Percentiles rank a stretch among this genome's conserved stretches.
phyloP scores from a whole-genome alignment of 2,113 vertebrate genomes.

The Notiomystis cincta region DNA sequence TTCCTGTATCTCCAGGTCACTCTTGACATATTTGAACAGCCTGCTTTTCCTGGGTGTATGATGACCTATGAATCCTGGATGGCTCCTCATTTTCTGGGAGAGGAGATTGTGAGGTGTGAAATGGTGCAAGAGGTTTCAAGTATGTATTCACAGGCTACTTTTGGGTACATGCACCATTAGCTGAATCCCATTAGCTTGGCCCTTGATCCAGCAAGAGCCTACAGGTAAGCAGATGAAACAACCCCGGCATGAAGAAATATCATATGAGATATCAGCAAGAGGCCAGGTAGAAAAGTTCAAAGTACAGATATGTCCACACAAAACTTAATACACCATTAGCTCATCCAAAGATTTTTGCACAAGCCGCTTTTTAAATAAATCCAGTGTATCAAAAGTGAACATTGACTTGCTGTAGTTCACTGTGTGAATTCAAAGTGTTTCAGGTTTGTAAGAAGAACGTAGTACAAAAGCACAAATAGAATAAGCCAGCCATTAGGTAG shows the following conservation, averaged over 20 bases:
- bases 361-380: background rate
- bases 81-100: background rate
- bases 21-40: background rate
- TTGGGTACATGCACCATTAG: background rate
- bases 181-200: background rate
- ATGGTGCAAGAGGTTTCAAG: background rate
- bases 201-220: background rate
- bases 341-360: background rate
- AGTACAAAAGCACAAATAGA: constrained; percentile 28
- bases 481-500: background rate
- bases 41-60: background rate
- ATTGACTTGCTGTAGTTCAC: background rate
- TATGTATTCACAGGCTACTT: background rate
- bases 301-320: background rate
- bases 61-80: background rate
- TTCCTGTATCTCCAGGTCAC: background rate
- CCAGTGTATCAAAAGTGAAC: background rate
- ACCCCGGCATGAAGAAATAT: background rate
- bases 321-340: background rate
- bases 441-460: background rate
- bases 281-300: background rate
- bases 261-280: background rate
- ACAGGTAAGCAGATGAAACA: constrained; percentile 6
- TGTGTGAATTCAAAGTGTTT: constrained; percentile 9
- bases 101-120: background rate